phyloP scores from a whole-genome alignment of 1,140 invertebrate species.

The Plutomurus gul region DNA sequence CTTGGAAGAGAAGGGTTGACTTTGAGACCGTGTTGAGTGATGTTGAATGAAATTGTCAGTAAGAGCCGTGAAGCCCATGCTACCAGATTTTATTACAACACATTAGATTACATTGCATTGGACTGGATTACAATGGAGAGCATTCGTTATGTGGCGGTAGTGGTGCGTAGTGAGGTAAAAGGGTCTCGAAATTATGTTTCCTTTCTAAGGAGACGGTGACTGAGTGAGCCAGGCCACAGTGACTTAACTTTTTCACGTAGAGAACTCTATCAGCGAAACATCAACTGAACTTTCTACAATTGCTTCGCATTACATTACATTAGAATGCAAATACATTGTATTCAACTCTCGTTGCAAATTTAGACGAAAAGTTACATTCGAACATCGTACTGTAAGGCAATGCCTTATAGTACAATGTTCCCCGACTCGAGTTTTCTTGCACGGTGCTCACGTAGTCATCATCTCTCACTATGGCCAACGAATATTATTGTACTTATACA shows the following conservation, averaged over 20 bases:
- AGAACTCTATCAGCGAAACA: conserved; percentile 1
- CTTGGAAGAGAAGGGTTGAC: too few species aligned
- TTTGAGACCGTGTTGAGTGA: background rate
- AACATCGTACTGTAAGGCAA: too few species aligned
- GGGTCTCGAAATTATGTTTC: too few species aligned
- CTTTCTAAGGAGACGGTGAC: too few species aligned
- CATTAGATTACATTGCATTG: background rate
- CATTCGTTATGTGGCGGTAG: background rate
- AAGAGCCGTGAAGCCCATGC: background rate
- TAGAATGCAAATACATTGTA: conserved; percentile 27
- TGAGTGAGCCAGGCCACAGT: background rate
- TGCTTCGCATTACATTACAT: conserved; percentile 21
- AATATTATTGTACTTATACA: background rate
- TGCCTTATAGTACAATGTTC: too few species aligned
- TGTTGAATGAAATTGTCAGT: background rate
- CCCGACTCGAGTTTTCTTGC: background rate
- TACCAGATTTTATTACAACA: too few species aligned
- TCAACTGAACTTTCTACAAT: conserved; percentile 25
- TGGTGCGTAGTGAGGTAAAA: background rate
- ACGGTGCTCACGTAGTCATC: background rate
- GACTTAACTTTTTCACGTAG: conserved; percentile 5
- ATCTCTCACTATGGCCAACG: background rate
- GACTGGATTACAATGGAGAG: background rate
- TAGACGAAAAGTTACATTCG: background rate
- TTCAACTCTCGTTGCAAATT: conserved; percentile 18